These are phyloP conservation scores for Nasonia giraulti DNA, from an alignment of 1,140 invertebrate species.

Conservation along the genomic window DNA sequence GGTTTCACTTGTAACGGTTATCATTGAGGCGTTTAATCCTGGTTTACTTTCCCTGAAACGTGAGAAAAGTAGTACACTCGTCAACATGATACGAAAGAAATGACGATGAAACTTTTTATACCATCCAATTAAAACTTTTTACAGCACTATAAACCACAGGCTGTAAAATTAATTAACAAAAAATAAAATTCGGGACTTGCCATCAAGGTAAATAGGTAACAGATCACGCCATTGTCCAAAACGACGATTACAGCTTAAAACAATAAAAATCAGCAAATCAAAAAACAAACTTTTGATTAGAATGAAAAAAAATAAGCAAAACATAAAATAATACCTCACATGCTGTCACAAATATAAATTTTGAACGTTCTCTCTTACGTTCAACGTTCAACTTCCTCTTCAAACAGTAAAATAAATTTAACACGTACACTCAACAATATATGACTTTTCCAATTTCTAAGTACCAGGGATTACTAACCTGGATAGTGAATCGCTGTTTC, in stretches of 20 bases:
- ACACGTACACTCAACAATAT: background rate
- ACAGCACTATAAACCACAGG: no score
- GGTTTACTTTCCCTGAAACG: constrained; percentile 58
- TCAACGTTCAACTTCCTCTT: background rate
- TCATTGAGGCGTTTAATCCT: constrained; percentile 53
- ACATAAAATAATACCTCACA: background rate
- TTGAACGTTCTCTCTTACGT: background rate
- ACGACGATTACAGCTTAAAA: no score
- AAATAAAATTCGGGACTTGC: no score
- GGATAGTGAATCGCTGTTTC: constrained; percentile 16
- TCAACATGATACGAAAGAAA: background rate
- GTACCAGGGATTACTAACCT: constrained; percentile 15
- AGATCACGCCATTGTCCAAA: no score
- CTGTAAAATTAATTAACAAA: no score
- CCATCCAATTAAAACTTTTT: no score
- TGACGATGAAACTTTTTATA: background rate
- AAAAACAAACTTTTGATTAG: no score
- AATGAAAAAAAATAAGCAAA: background rate
- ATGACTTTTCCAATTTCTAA: background rate
- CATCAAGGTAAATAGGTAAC: no score
- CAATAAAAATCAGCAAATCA: no score
- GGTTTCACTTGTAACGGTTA: constrained; percentile 26
- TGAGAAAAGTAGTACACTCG: background rate
- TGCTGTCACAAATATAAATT: background rate
- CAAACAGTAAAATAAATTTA: background rate